Evolutionary conservation across 2,113 vertebrate species (phyloP).

Genomic region (Rhadina sibilatrix): DNA sequence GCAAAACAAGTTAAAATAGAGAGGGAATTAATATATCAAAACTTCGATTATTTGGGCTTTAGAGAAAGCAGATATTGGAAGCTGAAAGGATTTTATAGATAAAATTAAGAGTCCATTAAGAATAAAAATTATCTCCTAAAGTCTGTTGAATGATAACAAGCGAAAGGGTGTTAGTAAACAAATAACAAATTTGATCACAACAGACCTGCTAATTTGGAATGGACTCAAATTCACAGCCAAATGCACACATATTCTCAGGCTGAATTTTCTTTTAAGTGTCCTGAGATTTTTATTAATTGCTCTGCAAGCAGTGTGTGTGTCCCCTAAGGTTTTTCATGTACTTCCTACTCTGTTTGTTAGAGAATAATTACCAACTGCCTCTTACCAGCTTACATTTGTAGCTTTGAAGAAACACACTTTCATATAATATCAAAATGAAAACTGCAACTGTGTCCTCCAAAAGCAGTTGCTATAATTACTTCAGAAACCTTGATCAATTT

Average conservation of each 20-base stretch:
- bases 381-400: background rate
- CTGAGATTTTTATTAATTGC: constrained; percentile 27
- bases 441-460: background rate
- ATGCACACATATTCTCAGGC: background rate
- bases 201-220: background rate
- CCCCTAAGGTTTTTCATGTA: constrained; percentile 9
- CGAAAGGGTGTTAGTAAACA: background rate
- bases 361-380: constrained; percentile 39
- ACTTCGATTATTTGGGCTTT: background rate
- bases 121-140: background rate
- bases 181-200: background rate
- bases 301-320: background rate
- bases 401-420: constrained; percentile 50
- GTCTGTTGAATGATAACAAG: background rate
- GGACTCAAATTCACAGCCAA: background rate
- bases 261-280: constrained; percentile 2
- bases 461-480: constrained; percentile 30
- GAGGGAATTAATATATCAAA: background rate
- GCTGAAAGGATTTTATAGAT: background rate
- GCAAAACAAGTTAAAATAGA: background rate
- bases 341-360: constrained; percentile 48
- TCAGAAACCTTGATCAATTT: constrained; percentile 25
- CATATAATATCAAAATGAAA: constrained; percentile 44
- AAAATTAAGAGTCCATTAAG: background rate
- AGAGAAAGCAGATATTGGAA: background rate